A percentile compares a stretch with the other conserved stretches of the same genome.
Evolutionary conservation across 2,113 vertebrate genomes (phyloP).

Genomic region (Felis catus): F.catus_Fca126_mat1.0 CM031411.1:7515501-7516000

Average conservation of each 20-base stretch:
- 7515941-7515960: background rate
- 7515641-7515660: constrained; percentile 8
- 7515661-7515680: constrained; percentile 6
- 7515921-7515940: constrained; percentile 24
- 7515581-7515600: constrained; percentile 52
- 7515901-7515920: constrained; percentile 21
- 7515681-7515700: constrained; percentile 22
- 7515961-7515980: background rate
- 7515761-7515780: constrained; percentile 31
- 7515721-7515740: background rate
- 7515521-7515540: constrained; percentile 27
- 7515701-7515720: constrained; percentile 19
- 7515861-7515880: constrained; percentile 19
- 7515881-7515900: constrained; percentile 47
- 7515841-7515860: constrained; percentile 44
- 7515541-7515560: constrained; percentile 44
- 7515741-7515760: constrained; percentile 47
- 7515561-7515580: constrained; percentile 32
- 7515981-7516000: background rate
- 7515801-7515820: background rate
- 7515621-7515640: background rate
- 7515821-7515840: constrained; percentile 36
- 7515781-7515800: constrained; percentile 35
- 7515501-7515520: constrained; percentile 29
- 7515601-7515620: background rate